Evolutionary conservation across 53 echinoderm and acorn worm species (phyloP), one percentile per base, ranked within the genome.

Genomic region (Glandiceps talaboti): DNA sequence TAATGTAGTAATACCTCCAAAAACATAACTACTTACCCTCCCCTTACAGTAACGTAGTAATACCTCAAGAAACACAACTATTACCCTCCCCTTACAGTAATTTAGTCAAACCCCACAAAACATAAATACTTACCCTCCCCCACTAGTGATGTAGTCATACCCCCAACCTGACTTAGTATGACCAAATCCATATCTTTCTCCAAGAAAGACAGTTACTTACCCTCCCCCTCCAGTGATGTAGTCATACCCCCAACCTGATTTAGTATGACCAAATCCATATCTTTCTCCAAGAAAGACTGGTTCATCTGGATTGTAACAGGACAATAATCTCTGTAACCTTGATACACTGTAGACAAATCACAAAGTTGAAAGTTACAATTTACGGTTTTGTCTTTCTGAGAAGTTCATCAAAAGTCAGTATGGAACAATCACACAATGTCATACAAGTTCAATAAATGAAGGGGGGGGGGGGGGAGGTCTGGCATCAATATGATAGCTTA

Each of bases 221-320:
- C 99, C 91, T 74, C 99, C 86, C 28, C 99, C 99, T 73, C 99
- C 99, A 14, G 99, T 97, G 30, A 97, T 75, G 81, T 97, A 97
- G 81, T 94, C 94, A 75, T 99, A 99, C 0, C 99, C 99, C 76
- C 83, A 88, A 33, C 89, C 89, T 31, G 30, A 1, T 77, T 83
- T 84, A 14, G 89, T 82, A 78, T 88, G 94, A 12, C 91, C 99
- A 32, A 91, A 99, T 1, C 94, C 99, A 77, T 99, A 99, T 0
- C 99, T 89, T 79, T 99, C 99, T 33, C 99, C 99, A 1, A 99
- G 75, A 30, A 94, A 85, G 12, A 99, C 83, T 1, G 85, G 76
- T 73, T 89, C 78, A 1, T 79, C 33, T 26, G 88, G 81, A 76
- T 89, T 82, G 64, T 99, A 99, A 73, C 99, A 99, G 1, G 99